phyloP scores from a whole-genome alignment of 2,113 vertebrate species.

The Centropus unirufus region DNA sequence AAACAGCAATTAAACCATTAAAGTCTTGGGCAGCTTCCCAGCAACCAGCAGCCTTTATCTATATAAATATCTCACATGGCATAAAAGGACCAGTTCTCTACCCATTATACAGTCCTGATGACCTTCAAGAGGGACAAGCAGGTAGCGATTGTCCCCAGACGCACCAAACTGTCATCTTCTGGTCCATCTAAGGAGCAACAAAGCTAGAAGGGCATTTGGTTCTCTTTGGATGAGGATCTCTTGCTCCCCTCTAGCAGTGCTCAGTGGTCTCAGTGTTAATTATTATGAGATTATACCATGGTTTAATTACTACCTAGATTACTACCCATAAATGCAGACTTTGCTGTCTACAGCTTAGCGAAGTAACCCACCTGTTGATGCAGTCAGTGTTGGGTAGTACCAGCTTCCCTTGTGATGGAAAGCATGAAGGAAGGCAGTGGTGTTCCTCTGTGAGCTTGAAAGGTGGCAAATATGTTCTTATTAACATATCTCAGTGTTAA shows the following conservation, averaged over 20 bases:
- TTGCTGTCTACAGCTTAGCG: accelerated
- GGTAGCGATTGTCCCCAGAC: neutral
- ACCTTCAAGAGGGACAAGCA: neutral
- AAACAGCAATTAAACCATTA: constrained; percentile 60
- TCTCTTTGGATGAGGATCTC: neutral
- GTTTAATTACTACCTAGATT: neutral
- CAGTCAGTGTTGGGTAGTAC: neutral
- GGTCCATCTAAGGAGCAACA: neutral
- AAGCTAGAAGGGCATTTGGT: neutral
- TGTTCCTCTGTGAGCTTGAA: neutral
- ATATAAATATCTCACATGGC: constrained; percentile 29
- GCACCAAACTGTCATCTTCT: neutral
- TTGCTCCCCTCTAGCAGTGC: neutral
- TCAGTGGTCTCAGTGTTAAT: neutral
- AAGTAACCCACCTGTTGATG: neutral
- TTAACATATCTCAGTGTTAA: neutral
- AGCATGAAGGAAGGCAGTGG: neutral
- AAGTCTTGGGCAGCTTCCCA: constrained; percentile 55
- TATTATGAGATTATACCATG: neutral
- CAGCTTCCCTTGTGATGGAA: neutral
- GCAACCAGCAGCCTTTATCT: neutral
- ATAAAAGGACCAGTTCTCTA: constrained; percentile 1
- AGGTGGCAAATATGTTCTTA: neutral
- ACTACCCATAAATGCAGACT: neutral
- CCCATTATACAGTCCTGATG: neutral